Base-by-base conservation (phyloP, 2,113 vertebrate genomes). In the Petromus typicus region DNA sequence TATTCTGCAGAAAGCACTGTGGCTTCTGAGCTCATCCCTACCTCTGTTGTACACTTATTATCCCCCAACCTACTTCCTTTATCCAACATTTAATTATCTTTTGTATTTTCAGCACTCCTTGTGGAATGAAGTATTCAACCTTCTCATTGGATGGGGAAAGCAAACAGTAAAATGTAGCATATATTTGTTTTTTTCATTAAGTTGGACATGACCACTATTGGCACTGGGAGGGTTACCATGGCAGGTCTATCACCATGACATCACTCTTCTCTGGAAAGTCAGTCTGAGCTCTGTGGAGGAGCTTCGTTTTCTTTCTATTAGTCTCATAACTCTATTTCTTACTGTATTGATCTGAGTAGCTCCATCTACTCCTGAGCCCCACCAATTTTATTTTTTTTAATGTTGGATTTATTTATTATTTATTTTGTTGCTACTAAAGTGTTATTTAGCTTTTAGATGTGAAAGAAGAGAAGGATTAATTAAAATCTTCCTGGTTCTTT, bases 141-240 rank as follows among this genome's bases (percentile, higher is more conserved):
- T 89, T 61, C 69, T 96, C 94, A 57, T 91, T 84, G 91, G 86
- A 84, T 2, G 2, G 89, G n/a, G 64, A 73, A 88, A 75, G 88
- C 85, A 89, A 91, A 80, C 40, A 86, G 94, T 45, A 69, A 90
- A 78, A 84, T 83, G 91, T 81, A 94, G 81, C 64, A 73, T 89
- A 95, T 86, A 87, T 66, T 97, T 96, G 96, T 97, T 95, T 96
- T 61, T 97, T 91, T 94, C 95, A 89, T 96, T 94, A 96, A 95
- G 83, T 92, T 13, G 1, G 85, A 73, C 76, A 75, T 81, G 83
- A 71, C 95, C 89, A 54, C 54, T 51, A 79, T 23, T 69, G 90
- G 90, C 2, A 11, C n/a, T 11, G 11, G 75, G 71, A 79, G 81
- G 90, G 80, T 93, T 59, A 93, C 0, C 56, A 57, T 82, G 23